Base-by-base conservation (phyloP, 1,140 invertebrate species). In the Solenopsis invicta region DNA sequence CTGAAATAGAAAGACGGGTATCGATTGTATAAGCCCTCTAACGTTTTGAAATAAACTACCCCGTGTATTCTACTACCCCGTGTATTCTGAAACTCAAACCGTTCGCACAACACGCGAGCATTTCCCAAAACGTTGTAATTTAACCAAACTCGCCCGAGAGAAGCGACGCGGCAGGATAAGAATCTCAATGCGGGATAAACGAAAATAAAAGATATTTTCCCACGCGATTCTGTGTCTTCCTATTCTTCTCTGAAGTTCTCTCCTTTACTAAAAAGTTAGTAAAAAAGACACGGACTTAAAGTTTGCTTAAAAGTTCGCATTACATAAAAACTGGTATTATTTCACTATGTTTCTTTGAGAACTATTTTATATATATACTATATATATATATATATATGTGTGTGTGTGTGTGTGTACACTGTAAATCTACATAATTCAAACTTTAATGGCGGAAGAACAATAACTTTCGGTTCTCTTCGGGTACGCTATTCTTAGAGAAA, bases 171-270 rank as follows among this genome's bases (percentile, higher is more conserved):
- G 52, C 37, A 61, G 4, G 4, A 61, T 62, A 77, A 61, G 29
- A 37, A 59, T 45, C 21, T 18, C 24, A 52, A 72, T 72, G 69
- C 21, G 16, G 21, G 16, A 72, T 72, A 52, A 62, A 77, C 16
- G 34, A 9, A 76, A 61, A 76, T 76, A 61, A 76, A 76, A 76
- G 54, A 45, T 75, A 59, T 61, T 16, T 59, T 45, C 16, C 37
- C 1, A 6, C 16, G 16, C 21, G 16, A 16, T 61, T 16, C 34
- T 12, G 56, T 5, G 12, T 50, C 3, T 48, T 50, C 8, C 24
- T 50, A 45, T 18, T 59, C 6, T 10, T 2, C 21, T 48, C 13
- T 34, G 0, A 78, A 50, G 48, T 48, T 66, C 10, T 21, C 1
- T 48, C 16, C 24, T 50, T 37, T 41, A 41, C 29, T 29, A 41